These are phyloP conservation scores for Limonius californicus DNA, from an alignment of 1,140 invertebrate species.

Conservation along the genomic window DNA sequence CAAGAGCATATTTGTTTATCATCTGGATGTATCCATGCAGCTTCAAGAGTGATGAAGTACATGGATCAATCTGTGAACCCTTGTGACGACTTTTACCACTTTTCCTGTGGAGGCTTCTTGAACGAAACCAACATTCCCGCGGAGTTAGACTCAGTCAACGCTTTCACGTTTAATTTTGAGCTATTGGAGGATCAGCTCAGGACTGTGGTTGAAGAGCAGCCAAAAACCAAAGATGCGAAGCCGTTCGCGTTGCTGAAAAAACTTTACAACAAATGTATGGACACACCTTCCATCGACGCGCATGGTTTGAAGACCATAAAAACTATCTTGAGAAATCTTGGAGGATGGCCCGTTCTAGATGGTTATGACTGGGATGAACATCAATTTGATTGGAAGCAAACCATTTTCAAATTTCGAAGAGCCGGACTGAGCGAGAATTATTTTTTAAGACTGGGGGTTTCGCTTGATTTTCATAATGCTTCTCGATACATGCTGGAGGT, in stretches of 20 bases:
- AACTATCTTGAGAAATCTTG: constrained; percentile 67
- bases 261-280: constrained; percentile 80
- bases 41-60: background rate
- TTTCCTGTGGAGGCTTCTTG: constrained; percentile 65
- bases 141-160: constrained; percentile 73
- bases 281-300: constrained; percentile 70
- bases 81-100: constrained; percentile 1
- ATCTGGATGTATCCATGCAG: background rate
- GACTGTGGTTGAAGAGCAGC: constrained; percentile 63
- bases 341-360: constrained; percentile 88
- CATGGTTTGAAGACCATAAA: constrained; percentile 66
- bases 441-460: constrained; percentile 48
- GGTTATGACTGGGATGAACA: constrained; percentile 69
- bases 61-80: background rate
- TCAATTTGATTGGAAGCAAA: constrained; percentile 68
- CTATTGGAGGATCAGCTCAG: constrained; percentile 74
- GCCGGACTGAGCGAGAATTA: constrained; percentile 68
- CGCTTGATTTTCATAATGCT: constrained; percentile 51
- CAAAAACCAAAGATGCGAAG: constrained; percentile 56
- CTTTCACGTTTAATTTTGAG: constrained; percentile 76
- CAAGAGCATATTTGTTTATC: no score
- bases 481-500: constrained; percentile 7
- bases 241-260: constrained; percentile 73
- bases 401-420: constrained; percentile 72
- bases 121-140: constrained; percentile 69